Evolutionary conservation across 2,888 invertebrate genomes (phyloP), one percentile per base, ranked within the genome.

Genomic region (Arenicola marina): DNA sequence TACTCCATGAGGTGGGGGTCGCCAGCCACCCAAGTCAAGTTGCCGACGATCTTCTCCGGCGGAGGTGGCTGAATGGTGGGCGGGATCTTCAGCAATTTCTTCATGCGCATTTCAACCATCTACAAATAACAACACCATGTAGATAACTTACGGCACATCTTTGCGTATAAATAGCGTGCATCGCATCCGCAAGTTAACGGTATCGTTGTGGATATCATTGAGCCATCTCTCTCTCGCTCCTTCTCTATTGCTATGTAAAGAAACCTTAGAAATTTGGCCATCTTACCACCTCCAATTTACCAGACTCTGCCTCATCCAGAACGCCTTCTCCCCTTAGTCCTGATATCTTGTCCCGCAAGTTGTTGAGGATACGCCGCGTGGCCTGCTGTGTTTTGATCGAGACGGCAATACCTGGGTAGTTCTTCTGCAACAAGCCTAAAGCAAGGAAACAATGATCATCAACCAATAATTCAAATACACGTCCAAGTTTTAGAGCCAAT

Each of bases 381-480:
- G 89, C 88, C 71, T 89, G 89, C 3, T 87, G 81, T 0, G 89
- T 88, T 78, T 89, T 89, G 55, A 89, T 88, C 0, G 88, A 88
- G 56, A 88, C 86, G 1, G 88, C 88, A 0, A 89, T 88, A 28
- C 80, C 80, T 11, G 81, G 81, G 63, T 80, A 80, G 58, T 87
- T 86, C 58, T 66, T 84, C 71, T 88, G 88, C 0, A 89, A 78
- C 24, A 28, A 24, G 32, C 53, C 53, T 53, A 24, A 32, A 48
- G 48, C 26, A 48, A 48, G 48, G 38, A 15, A 38, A 18, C 38
- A 38, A 38, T 11, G 11, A 38, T 18, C 38, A 38, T 38, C 38
- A 38, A n/a, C n/a, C n/a, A n/a, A n/a, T n/a, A n/a, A n/a, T n/a
- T n/a, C n/a, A n/a, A n/a, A n/a, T n/a, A n/a, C n/a, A n/a, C n/a